phyloP scores from a whole-genome alignment of 2,888 invertebrate genomes.

The Volucella inflata region DNA sequence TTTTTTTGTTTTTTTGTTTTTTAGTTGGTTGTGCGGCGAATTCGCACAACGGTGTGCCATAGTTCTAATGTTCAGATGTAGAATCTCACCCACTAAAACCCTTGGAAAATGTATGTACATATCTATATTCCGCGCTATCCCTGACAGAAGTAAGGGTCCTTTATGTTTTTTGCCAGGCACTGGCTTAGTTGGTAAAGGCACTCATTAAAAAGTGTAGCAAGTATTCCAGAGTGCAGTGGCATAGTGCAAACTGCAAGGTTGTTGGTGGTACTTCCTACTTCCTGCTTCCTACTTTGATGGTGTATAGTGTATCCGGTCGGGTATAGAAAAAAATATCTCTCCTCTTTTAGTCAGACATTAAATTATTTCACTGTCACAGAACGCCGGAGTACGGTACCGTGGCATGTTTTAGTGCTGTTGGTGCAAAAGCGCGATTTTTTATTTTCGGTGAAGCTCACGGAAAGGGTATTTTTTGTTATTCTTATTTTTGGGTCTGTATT shows the following conservation, averaged over 20 bases:
- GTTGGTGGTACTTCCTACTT: constrained; percentile 46
- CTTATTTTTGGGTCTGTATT: background rate
- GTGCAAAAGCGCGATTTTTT: constrained; percentile 56
- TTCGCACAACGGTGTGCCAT: constrained; percentile 65
- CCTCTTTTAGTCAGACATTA: constrained; percentile 63
- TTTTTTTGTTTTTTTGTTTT: constrained; percentile 13
- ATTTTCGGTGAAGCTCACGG: constrained; percentile 10
- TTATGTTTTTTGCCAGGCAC: constrained; percentile 30
- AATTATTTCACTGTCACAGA: constrained; percentile 73
- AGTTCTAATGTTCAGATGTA: constrained; percentile 40
- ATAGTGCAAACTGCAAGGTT: constrained; percentile 3
- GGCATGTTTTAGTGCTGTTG: constrained; percentile 50
- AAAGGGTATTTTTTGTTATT: constrained; percentile 16
- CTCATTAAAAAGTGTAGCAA: constrained; percentile 63
- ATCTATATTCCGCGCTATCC: background rate
- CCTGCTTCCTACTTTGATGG: background rate
- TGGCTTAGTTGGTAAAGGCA: constrained; percentile 62
- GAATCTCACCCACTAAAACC: constrained; percentile 60
- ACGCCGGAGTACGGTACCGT: too few relatives aligned
- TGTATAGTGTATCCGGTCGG: constrained; percentile 46
- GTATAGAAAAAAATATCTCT: constrained; percentile 32
- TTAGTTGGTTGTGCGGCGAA: constrained; percentile 12
- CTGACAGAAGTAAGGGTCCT: constrained; percentile 12
- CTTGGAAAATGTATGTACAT: constrained; percentile 61
- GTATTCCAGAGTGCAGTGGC: constrained; percentile 26